Percentiles rank a stretch among this genome's conserved stretches.
Evolutionary conservation across 2,113 vertebrate species (phyloP).

Genomic region (Spermophilus dauricus): DNA sequence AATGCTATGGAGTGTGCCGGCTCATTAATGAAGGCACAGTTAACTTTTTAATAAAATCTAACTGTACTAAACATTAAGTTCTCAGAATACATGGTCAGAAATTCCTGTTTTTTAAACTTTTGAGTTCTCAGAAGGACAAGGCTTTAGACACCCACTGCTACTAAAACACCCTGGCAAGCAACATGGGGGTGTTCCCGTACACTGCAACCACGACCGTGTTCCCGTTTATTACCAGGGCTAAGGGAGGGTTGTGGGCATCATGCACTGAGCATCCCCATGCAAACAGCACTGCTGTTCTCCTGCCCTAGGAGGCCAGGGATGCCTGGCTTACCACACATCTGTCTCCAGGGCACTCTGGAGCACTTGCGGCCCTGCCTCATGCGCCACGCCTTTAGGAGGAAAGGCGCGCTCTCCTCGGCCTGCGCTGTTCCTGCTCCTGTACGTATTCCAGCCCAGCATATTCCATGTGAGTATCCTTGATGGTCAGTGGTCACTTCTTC

Average conservation of each 20-base stretch:
- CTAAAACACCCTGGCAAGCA: neutral
- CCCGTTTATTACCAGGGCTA: neutral
- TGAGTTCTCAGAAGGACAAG: neutral
- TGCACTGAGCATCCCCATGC: fast-evolving
- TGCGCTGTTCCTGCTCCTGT: fast-evolving
- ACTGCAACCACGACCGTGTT: neutral
- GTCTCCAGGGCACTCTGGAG: neutral
- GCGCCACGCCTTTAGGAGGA: too few relatives aligned
- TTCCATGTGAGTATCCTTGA: fast-evolving
- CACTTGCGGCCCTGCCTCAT: neutral
- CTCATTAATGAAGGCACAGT: too few relatives aligned
- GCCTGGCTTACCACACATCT: too few relatives aligned
- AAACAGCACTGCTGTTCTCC: neutral
- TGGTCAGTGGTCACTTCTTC: neutral
- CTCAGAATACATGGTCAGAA: neutral
- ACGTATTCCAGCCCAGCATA: fast-evolving
- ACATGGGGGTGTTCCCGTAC: neutral
- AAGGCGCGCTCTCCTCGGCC: neutral
- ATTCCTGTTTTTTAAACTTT: neutral
- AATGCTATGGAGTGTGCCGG: too few relatives aligned
- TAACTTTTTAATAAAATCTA: too few relatives aligned
- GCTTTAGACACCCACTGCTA: neutral
- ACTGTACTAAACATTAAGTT: neutral
- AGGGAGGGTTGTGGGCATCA: fast-evolving
- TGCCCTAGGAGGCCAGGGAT: fast-evolving